Evolutionary conservation across 2,113 vertebrate genomes (phyloP).

Genomic region (Daubentonia madagascariensis): DNA sequence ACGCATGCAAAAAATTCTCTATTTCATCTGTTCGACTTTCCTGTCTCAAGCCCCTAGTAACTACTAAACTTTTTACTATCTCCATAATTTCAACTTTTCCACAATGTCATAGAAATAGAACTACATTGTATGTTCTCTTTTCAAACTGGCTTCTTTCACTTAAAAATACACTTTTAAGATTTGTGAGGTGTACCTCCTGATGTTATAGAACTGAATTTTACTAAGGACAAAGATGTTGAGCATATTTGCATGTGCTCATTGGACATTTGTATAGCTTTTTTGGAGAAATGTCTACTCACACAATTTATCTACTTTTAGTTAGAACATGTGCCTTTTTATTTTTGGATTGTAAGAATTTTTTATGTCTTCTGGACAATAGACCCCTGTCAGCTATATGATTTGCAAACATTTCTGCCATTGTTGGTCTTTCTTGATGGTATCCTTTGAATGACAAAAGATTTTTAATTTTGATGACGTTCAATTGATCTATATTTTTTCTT

Average conservation of each 20-base stretch:
- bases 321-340: not conserved
- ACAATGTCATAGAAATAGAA: not conserved
- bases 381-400: not conserved
- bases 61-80: not conserved
- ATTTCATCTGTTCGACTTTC: not conserved
- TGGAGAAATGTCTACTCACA: not conserved
- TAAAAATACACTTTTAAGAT: not conserved
- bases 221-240: not conserved
- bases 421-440: not conserved
- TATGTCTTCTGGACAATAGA: too few relatives aligned
- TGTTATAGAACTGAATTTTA: not conserved
- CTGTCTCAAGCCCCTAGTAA: not conserved
- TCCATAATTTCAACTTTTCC: not conserved
- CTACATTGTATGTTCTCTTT: not conserved
- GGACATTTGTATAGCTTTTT: not conserved
- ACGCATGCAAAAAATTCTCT: not conserved
- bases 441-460: not conserved
- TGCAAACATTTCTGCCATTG: not conserved
- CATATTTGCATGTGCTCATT: not conserved
- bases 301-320: not conserved
- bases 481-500: too few relatives aligned
- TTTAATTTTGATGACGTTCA: not conserved
- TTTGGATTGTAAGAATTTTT: not conserved
- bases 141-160: not conserved
- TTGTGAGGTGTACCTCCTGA: not conserved